Evolutionary conservation across 2,797 vertebrate genomes (phyloP).

Genomic region (Tapirus indicus): DNA sequence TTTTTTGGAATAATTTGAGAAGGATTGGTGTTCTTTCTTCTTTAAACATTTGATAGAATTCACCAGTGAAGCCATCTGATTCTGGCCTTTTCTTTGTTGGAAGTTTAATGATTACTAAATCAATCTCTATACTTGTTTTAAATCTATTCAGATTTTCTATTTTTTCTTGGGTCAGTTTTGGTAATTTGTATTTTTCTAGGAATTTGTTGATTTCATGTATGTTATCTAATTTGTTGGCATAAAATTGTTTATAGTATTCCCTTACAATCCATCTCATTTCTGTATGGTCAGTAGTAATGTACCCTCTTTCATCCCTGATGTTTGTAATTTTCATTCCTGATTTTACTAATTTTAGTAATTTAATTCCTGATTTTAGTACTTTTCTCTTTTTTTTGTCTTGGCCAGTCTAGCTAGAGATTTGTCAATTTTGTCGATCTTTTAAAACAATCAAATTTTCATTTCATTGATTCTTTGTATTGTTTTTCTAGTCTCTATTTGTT

Average conservation of each 20-base stretch:
- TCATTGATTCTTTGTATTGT: no score
- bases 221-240: no score
- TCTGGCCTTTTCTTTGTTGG: background rate
- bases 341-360: background rate
- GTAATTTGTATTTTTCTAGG: background rate
- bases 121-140: background rate
- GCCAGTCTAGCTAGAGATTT: background rate
- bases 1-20: no score
- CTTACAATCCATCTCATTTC: background rate
- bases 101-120: background rate
- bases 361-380: background rate
- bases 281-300: background rate
- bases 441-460: no score
- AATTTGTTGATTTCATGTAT: background rate
- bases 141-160: background rate
- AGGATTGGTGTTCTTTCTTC: background rate
- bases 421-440: background rate
- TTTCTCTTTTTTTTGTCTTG: background rate
- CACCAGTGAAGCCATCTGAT: background rate
- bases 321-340: background rate
- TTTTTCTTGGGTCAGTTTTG: background rate
- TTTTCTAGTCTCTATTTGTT: no score
- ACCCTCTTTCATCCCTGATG: background rate
- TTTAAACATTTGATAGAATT: background rate
- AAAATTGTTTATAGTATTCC: no score